Evolutionary conservation across 92 coral and sea anemone species (phyloP).

Genomic region (Pocillopora grandis): DNA sequence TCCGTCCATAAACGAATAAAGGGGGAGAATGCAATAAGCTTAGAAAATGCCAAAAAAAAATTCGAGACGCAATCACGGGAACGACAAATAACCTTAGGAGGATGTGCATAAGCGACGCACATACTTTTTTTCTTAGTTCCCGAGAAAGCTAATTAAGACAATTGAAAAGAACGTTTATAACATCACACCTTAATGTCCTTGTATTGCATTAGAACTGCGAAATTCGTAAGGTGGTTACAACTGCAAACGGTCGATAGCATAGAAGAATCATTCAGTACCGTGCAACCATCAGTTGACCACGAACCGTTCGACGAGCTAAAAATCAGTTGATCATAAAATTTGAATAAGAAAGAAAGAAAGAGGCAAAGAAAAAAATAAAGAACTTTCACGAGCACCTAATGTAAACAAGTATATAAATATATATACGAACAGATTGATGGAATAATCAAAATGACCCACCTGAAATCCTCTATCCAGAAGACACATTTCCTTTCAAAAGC

Average conservation of each 20-base stretch:
- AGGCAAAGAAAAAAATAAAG: neutral
- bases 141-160: no score
- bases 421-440: neutral
- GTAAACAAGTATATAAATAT: no score
- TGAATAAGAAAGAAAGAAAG: neutral
- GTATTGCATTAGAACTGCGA: constrained; percentile 70
- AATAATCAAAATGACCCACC: neutral
- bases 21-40: no score
- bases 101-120: no score
- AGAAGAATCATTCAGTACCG: constrained; percentile 12
- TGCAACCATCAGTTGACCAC: constrained; percentile 68
- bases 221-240: constrained; percentile 75
- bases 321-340: neutral
- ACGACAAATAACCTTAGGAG: no score
- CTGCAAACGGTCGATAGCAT: constrained; percentile 46
- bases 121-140: no score
- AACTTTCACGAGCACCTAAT: neutral
- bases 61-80: no score
- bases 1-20: no score
- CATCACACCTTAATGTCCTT: neutral
- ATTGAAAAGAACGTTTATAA: no score
- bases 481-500: constrained; percentile 12
- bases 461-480: constrained; percentile 17
- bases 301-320: constrained; percentile 43
- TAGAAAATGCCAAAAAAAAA: no score